Evolutionary conservation across 2,888 invertebrate species (phyloP), one percentile per base, ranked within the genome.

Genomic region (Microchrysa polita): DNA sequence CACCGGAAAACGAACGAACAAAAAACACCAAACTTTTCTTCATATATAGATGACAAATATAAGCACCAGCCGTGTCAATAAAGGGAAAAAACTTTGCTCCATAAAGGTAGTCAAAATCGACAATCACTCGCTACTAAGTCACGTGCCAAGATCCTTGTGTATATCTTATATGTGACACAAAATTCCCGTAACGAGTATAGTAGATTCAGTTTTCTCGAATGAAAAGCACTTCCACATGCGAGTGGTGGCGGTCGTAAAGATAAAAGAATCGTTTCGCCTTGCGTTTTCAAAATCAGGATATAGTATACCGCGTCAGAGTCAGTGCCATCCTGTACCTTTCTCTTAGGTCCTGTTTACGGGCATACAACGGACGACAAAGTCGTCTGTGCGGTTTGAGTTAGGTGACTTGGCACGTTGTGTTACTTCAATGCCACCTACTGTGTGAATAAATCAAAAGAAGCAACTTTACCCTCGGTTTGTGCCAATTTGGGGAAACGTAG

Each of bases 401-500:
- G 61, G 65, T 18, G 48, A 65, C 65, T n/a, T 44, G 65, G 23
- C 65, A 61, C 61, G 61, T 61, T 61, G 61, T 22, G 48, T n/a
- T 42, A 34, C 55, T 57, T 22, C 55, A 16, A 12, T 27, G 57
- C 69, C 69, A 69, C 69, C 69, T 55, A 69, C 57, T 69, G 69
- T 40, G 69, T 53, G 69, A 69, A 69, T 69, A 69, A 69, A 69
- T 69, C 69, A 69, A 69, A 65, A 57, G 69, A 69, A 69, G 57
- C 52, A 69, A 55, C 57, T 69, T 69, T 20, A 55, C 57, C 69
- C 57, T 69, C 69, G 57, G 69, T 69, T 69, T 57, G 40, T 69
- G 69, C 57, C 69, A 69, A 69, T 69, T 69, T 69, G 40, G 69
- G n/a, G 23, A 18, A 40, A 34, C 27, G 27, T 5, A 34, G 2